Percentiles rank a stretch among this genome's conserved stretches.
These are phyloP conservation scores for Ameiurus melas DNA, from an alignment of 2,113 vertebrate genomes.

Conservation along the genomic window DNA sequence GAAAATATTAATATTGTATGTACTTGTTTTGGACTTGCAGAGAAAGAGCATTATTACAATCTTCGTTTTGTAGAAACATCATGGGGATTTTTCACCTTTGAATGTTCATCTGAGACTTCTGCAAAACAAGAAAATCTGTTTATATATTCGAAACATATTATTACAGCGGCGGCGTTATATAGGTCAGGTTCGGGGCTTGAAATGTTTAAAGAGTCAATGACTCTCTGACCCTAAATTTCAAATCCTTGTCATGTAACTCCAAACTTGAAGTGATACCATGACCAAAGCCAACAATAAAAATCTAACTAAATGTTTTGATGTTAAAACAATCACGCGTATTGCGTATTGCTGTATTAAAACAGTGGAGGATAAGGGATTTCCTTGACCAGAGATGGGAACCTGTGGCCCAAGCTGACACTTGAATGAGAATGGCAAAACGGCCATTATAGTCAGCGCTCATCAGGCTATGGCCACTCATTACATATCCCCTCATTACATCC, in stretches of 20 bases:
- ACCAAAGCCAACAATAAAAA: not conserved
- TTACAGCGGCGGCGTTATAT: too few species aligned
- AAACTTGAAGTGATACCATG: not conserved
- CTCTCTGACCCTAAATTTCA: not conserved
- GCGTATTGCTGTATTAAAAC: too few species aligned
- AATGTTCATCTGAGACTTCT: constrained; percentile 11
- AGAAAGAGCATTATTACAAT: not conserved
- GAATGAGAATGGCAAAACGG: not conserved
- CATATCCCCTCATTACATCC: not conserved
- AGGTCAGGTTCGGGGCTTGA: not conserved
- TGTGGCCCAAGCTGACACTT: not conserved
- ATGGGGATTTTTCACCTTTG: not conserved
- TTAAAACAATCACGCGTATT: not conserved
- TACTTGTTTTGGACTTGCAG: constrained; percentile 26
- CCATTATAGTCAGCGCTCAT: not conserved
- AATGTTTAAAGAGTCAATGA: not conserved
- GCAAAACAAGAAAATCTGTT: constrained; percentile 19
- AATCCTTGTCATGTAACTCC: not conserved
- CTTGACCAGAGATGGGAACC: not conserved
- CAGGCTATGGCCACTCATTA: not conserved
- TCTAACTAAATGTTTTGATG: not conserved
- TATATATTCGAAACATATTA: not conserved
- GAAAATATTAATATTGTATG: not conserved
- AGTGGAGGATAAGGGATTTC: not conserved
- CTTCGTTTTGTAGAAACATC: not conserved